Evolutionary conservation across 2,113 vertebrate species (phyloP).

Genomic region (Phrynocephalus versicolor): DNA sequence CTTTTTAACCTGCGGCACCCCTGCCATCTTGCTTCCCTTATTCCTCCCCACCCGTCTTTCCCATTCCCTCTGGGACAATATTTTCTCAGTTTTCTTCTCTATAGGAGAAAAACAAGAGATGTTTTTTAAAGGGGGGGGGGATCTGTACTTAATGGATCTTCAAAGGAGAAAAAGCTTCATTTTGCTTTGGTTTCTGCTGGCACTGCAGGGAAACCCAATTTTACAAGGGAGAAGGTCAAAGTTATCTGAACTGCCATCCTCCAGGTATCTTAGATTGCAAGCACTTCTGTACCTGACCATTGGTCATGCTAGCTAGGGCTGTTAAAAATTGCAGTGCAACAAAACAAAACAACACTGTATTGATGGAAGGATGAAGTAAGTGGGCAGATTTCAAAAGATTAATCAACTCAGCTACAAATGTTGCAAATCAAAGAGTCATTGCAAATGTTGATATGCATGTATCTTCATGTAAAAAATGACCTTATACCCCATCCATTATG

Average conservation of each 20-base stretch:
- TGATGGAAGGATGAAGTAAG: neutral
- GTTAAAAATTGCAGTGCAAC: too few species aligned
- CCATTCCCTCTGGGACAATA: neutral
- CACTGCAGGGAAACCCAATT: neutral
- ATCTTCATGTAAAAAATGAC: neutral
- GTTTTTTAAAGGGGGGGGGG: neutral
- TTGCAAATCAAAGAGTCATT: too few species aligned
- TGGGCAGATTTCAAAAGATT: neutral
- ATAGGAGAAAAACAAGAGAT: neutral
- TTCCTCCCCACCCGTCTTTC: neutral
- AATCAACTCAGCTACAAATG: neutral
- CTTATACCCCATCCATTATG: neutral
- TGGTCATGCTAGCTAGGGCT: too few species aligned
- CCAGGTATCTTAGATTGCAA: neutral
- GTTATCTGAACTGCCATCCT: neutral
- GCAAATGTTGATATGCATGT: neutral
- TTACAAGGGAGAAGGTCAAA: neutral
- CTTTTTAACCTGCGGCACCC: neutral
- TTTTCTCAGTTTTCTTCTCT: neutral
- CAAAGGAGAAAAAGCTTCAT: conserved; percentile 13
- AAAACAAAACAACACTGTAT: neutral
- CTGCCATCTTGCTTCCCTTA: neutral
- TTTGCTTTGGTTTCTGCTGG: conserved; percentile 28
- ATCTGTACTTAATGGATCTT: neutral
- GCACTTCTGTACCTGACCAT: too few species aligned